Percentiles rank a stretch among this genome's conserved stretches.
Evolutionary conservation across 2,797 vertebrate species (phyloP).

Genomic region (Tangara arthus): DNA sequence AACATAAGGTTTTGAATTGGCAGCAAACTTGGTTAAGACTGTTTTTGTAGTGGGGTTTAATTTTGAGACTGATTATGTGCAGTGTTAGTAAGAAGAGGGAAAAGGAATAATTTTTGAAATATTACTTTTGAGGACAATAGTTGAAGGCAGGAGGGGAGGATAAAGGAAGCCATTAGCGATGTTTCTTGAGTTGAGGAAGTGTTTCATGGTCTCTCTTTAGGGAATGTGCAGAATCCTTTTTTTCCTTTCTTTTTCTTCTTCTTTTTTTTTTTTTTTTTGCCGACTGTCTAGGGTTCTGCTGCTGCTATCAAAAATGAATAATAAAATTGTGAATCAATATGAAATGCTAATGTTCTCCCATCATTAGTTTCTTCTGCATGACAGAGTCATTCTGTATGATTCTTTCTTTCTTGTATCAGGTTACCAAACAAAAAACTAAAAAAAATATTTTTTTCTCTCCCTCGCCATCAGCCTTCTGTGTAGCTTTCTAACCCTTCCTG

Average conservation of each 20-base stretch:
- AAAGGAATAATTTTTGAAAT: not conserved
- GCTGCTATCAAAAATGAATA: not conserved
- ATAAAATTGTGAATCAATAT: not conserved
- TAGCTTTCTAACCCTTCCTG: not conserved
- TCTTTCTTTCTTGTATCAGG: not conserved
- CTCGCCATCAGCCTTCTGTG: not conserved
- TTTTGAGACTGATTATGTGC: not conserved
- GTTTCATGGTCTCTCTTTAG: not conserved
- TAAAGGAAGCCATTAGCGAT: not conserved
- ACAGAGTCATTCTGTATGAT: not conserved
- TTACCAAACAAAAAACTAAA: not conserved
- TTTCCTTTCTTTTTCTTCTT: too few relatives aligned
- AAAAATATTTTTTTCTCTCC: not conserved
- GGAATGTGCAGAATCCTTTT: not conserved
- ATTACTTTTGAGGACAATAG: not conserved
- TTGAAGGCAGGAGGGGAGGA: not conserved
- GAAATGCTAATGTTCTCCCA: not conserved
- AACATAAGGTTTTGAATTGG: not conserved
- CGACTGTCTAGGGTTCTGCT: not conserved
- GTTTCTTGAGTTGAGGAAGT: not conserved
- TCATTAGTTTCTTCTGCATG: not conserved
- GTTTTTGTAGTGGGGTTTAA: not conserved
- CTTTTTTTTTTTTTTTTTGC: fast-evolving
- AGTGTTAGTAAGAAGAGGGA: not conserved
- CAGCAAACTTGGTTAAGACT: not conserved